A percentile compares a stretch with the other conserved stretches of the same genome.
These are phyloP conservation scores for Lasiurus cinereus DNA, from an alignment of 2,113 vertebrate species.

Conservation along the genomic window DNA sequence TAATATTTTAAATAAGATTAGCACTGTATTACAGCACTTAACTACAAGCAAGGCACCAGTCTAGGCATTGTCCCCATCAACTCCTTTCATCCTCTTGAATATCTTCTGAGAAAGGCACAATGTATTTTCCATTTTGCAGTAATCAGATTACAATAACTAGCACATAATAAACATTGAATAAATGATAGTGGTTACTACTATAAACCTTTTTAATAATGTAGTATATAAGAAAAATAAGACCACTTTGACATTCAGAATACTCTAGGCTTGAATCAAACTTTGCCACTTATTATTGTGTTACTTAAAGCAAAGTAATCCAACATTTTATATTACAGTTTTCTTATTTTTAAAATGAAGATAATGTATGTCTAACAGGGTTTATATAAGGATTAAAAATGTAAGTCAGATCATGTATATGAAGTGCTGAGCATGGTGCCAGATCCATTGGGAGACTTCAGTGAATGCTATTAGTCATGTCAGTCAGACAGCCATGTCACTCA, in stretches of 20 bases:
- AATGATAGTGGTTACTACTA: background rate
- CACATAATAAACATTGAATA: slow-evolving; percentile 12
- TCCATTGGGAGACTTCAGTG: background rate
- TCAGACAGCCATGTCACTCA: background rate
- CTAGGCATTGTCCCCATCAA: background rate
- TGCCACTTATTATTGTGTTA: background rate
- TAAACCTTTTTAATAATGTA: background rate
- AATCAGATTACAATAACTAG: slow-evolving; percentile 4
- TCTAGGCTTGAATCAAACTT: background rate
- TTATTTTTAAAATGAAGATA: background rate
- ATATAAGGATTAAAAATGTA: background rate
- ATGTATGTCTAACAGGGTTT: background rate
- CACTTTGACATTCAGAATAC: background rate
- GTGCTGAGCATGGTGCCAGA: background rate
- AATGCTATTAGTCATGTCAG: background rate
- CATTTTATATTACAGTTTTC: background rate
- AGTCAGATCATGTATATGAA: background rate
- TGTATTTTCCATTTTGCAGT: background rate
- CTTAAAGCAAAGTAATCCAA: background rate
- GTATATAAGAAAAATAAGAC: slow-evolving; percentile 28
- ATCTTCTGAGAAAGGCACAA: background rate
- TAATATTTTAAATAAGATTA: background rate
- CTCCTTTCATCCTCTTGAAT: background rate
- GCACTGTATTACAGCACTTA: background rate
- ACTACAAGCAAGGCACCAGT: background rate